Percentiles rank a stretch among this genome's conserved stretches.
Conservation (phyloP, 2,113 vertebrate species). For the Mohoua ochrocephala region DNA sequence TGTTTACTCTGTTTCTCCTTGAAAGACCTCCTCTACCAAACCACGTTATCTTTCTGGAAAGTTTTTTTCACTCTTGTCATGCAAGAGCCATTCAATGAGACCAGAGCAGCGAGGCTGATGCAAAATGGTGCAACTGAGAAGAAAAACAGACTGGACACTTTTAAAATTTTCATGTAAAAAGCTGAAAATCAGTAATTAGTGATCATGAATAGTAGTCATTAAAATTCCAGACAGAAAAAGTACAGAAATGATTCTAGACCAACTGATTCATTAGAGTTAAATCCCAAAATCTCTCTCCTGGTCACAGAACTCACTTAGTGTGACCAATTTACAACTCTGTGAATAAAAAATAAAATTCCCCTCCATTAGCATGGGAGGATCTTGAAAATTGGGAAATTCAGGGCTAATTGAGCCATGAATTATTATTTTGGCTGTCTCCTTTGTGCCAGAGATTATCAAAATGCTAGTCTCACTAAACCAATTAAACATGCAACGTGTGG, state of each 20-base stretch:
- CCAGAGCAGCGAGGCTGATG: neutral
- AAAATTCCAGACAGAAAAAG: neutral
- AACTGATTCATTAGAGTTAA: neutral
- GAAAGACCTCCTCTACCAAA: neutral
- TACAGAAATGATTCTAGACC: neutral
- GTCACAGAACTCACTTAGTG: neutral
- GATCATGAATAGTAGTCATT: neutral
- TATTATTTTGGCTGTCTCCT: neutral
- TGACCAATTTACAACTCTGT: neutral
- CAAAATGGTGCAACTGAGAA: neutral
- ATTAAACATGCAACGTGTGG: neutral
- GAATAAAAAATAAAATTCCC: neutral
- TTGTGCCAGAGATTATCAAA: neutral
- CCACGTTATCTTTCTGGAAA: neutral
- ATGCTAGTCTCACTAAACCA: neutral
- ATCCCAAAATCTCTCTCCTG: neutral
- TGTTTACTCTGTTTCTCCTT: neutral
- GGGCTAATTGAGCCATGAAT: neutral
- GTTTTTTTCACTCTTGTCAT: neutral
- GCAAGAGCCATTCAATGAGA: neutral
- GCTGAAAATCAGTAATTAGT: neutral
- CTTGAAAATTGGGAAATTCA: neutral
- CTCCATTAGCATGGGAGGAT: neutral
- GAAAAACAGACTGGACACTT: neutral
- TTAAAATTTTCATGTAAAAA: too few relatives aligned